Conservation (phyloP, 2,797 vertebrate genomes). For the Helicolenus hilgendorfi region DNA sequence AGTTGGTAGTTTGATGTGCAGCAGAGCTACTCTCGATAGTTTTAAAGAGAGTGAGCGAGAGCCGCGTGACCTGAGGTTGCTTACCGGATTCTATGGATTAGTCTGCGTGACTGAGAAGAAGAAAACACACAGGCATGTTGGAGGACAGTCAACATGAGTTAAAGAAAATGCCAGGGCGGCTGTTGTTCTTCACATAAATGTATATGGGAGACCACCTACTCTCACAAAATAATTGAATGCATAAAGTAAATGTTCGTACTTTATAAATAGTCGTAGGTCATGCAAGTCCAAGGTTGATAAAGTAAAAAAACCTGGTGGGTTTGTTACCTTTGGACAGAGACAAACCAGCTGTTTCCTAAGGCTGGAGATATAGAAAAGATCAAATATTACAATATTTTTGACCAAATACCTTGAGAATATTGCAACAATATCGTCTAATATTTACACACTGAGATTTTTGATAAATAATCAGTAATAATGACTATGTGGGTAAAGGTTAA, state of each 20-base stretch:
- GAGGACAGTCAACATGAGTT: not conserved
- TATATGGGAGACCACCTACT: conserved; percentile 15
- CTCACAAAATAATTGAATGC: not conserved
- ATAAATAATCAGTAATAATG: too few species aligned
- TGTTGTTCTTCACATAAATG: conserved; percentile 9
- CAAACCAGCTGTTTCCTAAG: too few species aligned
- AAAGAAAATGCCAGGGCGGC: conserved; percentile 18
- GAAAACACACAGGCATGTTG: conserved; percentile 39
- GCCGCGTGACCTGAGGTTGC: conserved; percentile 50
- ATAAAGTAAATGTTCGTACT: not conserved
- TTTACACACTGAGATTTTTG: too few species aligned
- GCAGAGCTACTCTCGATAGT: conserved; percentile 29
- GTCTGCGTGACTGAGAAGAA: conserved; percentile 37
- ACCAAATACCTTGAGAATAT: too few species aligned
- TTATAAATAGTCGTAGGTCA: not conserved
- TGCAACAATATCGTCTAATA: too few species aligned
- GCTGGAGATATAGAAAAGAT: too few species aligned
- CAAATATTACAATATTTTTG: too few species aligned
- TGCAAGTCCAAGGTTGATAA: not conserved
- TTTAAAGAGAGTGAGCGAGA: conserved; percentile 48
- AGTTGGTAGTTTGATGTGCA: conserved; percentile 58
- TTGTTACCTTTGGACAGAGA: not conserved
- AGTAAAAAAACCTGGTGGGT: not conserved
- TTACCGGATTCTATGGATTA: conserved; percentile 44
- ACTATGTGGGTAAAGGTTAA: too few species aligned